A percentile compares a stretch with the other conserved stretches of the same genome.
These are phyloP conservation scores for Hestina assimilis DNA, from an alignment of 1,140 invertebrate genomes.

Conservation along the genomic window DNA sequence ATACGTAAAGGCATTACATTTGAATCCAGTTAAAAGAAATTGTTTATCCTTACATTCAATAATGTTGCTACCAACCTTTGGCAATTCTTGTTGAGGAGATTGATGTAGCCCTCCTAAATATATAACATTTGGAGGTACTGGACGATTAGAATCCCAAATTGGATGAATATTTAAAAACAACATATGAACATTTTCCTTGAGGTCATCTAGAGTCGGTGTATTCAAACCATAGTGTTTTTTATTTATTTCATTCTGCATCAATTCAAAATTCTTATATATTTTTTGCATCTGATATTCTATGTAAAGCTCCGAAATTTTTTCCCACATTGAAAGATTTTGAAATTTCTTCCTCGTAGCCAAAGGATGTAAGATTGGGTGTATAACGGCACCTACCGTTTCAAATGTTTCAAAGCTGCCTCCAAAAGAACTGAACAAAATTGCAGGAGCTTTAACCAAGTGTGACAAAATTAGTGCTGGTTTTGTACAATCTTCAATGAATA, in stretches of 20 bases:
- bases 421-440: conserved; percentile 41
- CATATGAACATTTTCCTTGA: conserved; percentile 75
- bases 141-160: conserved; percentile 61
- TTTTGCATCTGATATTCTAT: not conserved
- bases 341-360: conserved; percentile 14
- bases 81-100: not conserved
- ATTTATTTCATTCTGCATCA: conserved; percentile 42
- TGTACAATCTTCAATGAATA: conserved; percentile 32
- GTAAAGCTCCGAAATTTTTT: conserved; percentile 32
- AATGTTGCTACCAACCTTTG: too few species aligned
- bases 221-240: conserved; percentile 62
- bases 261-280: conserved; percentile 2
- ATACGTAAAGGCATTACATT: too few species aligned
- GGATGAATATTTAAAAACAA: conserved; percentile 77
- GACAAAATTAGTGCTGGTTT: conserved; percentile 22
- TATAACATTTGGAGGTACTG: conserved; percentile 71
- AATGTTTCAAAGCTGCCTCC: conserved; percentile 17
- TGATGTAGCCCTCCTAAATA: conserved; percentile 60
- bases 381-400: conserved; percentile 26
- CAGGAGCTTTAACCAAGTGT: conserved; percentile 39
- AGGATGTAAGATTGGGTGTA: conserved; percentile 35
- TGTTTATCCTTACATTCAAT: not conserved
- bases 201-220: conserved; percentile 54
- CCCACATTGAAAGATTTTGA: conserved; percentile 30
- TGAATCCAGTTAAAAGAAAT: too few species aligned